Conservation (phyloP, 1,140 invertebrate species). For the Acyrthosiphon pisum region DNA sequence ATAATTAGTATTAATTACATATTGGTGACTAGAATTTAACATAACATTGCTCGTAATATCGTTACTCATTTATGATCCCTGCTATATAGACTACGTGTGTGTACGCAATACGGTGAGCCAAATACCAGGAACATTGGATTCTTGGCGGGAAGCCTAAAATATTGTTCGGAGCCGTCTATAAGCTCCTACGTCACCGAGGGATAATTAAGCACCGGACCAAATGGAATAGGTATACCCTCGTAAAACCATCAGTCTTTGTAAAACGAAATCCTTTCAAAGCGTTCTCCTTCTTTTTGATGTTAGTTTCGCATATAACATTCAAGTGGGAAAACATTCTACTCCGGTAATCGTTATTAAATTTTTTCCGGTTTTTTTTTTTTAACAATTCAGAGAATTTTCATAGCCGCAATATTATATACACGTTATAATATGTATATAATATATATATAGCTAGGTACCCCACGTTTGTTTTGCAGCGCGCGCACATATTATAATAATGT, state of each 20-base stretch:
- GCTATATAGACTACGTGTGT: no score
- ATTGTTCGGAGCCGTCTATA: background rate
- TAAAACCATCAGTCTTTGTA: conserved; percentile 31
- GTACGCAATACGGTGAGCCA: background rate
- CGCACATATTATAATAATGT: background rate
- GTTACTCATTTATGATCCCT: background rate
- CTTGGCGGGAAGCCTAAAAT: background rate
- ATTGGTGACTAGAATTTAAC: background rate
- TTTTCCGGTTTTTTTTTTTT: background rate
- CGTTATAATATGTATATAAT: background rate
- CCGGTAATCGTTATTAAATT: background rate
- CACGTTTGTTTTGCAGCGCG: background rate
- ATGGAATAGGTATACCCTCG: conserved; percentile 23
- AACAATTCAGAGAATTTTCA: background rate
- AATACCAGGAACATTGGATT: background rate
- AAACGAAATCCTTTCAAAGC: conserved; percentile 38
- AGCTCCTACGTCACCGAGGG: background rate
- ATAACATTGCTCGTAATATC: background rate
- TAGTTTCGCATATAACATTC: background rate
- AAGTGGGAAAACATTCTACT: conserved; percentile 5
- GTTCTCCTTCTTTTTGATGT: background rate
- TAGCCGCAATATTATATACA: background rate
- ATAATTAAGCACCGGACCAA: conserved; percentile 10
- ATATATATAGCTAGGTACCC: background rate
- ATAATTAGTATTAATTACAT: background rate